Conservation (phyloP, 1,140 invertebrate species). For the Diuraphis noxia region DNA sequence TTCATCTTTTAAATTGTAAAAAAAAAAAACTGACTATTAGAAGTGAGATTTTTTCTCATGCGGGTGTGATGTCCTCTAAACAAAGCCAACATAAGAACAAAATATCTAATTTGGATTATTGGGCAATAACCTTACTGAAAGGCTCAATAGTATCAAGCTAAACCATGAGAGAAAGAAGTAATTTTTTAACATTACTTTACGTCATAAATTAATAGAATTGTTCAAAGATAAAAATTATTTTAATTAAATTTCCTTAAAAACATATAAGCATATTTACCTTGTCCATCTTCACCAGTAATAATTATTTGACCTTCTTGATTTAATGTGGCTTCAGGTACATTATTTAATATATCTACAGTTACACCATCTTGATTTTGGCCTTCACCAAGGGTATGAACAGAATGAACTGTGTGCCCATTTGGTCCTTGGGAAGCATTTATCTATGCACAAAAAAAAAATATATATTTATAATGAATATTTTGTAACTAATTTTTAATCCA, state of each 20-base stretch:
- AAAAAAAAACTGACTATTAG: too few species aligned
- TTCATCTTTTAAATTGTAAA: too few species aligned
- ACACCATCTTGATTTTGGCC: conserved; percentile 64
- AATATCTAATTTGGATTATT: neutral
- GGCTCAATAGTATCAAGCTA: neutral
- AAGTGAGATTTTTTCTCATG: too few species aligned
- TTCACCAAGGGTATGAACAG: conserved; percentile 74
- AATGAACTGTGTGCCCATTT: conserved; percentile 66
- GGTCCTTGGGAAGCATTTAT: conserved; percentile 77
- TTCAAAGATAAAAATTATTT: neutral
- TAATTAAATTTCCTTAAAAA: neutral
- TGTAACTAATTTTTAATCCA: neutral
- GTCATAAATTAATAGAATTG: too few species aligned
- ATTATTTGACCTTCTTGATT: conserved; percentile 93
- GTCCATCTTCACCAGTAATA: conserved; percentile 89
- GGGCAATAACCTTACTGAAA: neutral
- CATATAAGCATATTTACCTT: conserved; percentile 67
- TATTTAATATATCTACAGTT: conserved; percentile 83
- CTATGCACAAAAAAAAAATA: conserved; percentile 61
- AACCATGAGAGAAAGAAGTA: too few species aligned
- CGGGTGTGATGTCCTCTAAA: too few species aligned
- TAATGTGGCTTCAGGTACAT: conserved; percentile 81
- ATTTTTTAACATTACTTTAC: too few species aligned
- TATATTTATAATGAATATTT: neutral
- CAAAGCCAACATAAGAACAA: neutral